These are phyloP conservation scores for Hecatera dysodea DNA, from an alignment of 2,888 invertebrate species.

Conservation along the genomic window DNA sequence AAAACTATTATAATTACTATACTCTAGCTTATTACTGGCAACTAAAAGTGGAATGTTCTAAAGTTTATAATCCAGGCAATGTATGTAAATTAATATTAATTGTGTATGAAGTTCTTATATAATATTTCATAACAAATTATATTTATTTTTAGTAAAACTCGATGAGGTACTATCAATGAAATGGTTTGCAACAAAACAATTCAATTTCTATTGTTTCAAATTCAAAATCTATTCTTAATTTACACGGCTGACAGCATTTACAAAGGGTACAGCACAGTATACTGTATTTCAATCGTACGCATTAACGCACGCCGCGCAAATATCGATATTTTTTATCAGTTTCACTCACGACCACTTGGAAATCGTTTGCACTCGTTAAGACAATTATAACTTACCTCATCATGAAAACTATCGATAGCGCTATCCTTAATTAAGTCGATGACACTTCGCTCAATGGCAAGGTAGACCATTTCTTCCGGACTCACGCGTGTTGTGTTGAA, in stretches of 20 bases:
- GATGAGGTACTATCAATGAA: too few species aligned
- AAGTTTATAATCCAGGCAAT: neutral
- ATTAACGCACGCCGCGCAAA: neutral
- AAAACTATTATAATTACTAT: too few species aligned
- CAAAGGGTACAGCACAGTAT: neutral
- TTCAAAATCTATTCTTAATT: too few species aligned
- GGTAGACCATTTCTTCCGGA: slow-evolving; percentile 81
- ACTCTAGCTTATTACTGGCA: neutral
- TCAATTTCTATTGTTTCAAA: too few species aligned
- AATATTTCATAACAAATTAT: too few species aligned
- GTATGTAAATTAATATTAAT: neutral
- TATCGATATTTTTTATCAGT: neutral
- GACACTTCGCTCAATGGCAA: slow-evolving; percentile 79
- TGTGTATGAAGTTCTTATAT: neutral
- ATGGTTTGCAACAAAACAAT: too few species aligned
- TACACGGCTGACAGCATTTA: too few species aligned
- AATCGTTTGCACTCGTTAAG: neutral
- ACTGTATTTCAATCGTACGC: neutral
- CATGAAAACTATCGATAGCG: slow-evolving; percentile 78
- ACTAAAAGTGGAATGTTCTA: neutral
- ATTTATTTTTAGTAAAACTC: too few species aligned
- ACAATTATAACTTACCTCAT: slow-evolving; percentile 72
- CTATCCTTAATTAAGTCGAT: slow-evolving; percentile 78
- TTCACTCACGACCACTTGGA: neutral
- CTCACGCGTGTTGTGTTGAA: slow-evolving; percentile 66